Evolutionary conservation across 2,113 vertebrate genomes (phyloP), one percentile per base, ranked within the genome.

Genomic region (Phalacrocorax carbo): DNA sequence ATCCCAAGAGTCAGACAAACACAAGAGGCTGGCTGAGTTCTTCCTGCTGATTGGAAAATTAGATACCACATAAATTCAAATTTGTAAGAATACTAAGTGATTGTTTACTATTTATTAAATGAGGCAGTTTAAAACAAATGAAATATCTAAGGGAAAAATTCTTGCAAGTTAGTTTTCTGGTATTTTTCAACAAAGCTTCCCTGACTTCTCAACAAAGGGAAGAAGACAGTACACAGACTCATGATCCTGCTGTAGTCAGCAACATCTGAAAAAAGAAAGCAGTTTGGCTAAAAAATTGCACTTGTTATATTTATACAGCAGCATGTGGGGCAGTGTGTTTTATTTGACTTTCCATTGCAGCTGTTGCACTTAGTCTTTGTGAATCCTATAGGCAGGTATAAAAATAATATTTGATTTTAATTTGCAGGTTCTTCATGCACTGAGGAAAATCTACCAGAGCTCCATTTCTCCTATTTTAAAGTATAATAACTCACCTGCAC

Each of bases 351-450:
- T 96, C 52, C 34, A 44, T 55, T 91, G 75, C 55, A 94, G 89
- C 49, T 94, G 58, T 80, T 83, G 54, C 70, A 80, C 26, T 29
- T 79, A 48, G 54, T 58, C 25, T 94, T 83, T 79, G 32, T 66
- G 66, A 86, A 86, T 92, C 48, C 40, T 89, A 40, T 15, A 65
- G 80, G 15, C 22, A 85, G n/a, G 57, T 70, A 86, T 82, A 93
- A 91, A 96, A 96, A 91, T 84, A 92, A 77, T 83, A 73, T 76
- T 95, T 89, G 25, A 87, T 58, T 91, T 81, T 71, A 75, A 90
- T 86, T 86, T 93, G 7, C 72, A 82, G 65, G 25, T 58, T 89
- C 14, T 40, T 83, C 15, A 22, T 91, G 57, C 36, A 82, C 38
- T 22, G 52, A 86, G 20, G 48, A 80, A 93, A 90, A 90, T 68